Evolutionary conservation across 2,113 vertebrate genomes (phyloP).

Genomic region (Octodon degus): DNA sequence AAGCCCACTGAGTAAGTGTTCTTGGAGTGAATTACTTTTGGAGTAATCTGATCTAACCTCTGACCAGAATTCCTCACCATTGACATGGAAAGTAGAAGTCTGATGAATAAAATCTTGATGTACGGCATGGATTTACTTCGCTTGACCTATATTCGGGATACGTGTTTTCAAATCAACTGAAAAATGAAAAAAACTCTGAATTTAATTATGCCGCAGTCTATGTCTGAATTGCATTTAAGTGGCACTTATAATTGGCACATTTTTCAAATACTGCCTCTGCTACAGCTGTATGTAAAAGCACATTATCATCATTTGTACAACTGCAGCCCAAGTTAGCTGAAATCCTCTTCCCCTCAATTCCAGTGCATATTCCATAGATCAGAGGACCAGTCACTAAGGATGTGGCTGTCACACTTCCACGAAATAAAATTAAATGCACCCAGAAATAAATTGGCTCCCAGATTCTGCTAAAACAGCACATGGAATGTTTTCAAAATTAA

Average conservation of each 20-base stretch:
- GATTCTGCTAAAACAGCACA: slow-evolving; percentile 67
- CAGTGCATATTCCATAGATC: background rate
- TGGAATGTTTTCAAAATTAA: slow-evolving; percentile 45
- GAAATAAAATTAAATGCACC: slow-evolving; percentile 54
- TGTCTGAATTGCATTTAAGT: slow-evolving; percentile 53
- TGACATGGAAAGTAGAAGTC: background rate
- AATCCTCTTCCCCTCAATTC: background rate
- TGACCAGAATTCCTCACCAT: slow-evolving; percentile 46
- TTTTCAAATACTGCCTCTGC: slow-evolving; percentile 47
- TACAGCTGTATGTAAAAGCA: slow-evolving; percentile 32
- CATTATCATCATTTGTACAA: slow-evolving; percentile 16
- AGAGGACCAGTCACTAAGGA: slow-evolving; percentile 36
- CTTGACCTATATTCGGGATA: slow-evolving; percentile 47
- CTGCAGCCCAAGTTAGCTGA: slow-evolving; percentile 11
- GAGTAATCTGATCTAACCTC: slow-evolving; percentile 37
- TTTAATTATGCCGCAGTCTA: slow-evolving; percentile 59
- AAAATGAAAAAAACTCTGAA: slow-evolving; percentile 10
- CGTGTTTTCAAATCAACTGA: slow-evolving; percentile 41
- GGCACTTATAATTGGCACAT: slow-evolving; percentile 53
- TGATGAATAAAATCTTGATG: slow-evolving; percentile 31
- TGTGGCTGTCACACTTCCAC: slow-evolving; percentile 31
- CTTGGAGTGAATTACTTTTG: slow-evolving; percentile 57
- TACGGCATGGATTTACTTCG: background rate
- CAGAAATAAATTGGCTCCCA: slow-evolving; percentile 57
- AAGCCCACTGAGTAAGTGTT: slow-evolving; percentile 21